Percentiles rank a stretch among this genome's conserved stretches.
These are phyloP conservation scores for Platorchestia sp. DNA, from an alignment of 1,140 invertebrate genomes.

Conservation along the genomic window DNA sequence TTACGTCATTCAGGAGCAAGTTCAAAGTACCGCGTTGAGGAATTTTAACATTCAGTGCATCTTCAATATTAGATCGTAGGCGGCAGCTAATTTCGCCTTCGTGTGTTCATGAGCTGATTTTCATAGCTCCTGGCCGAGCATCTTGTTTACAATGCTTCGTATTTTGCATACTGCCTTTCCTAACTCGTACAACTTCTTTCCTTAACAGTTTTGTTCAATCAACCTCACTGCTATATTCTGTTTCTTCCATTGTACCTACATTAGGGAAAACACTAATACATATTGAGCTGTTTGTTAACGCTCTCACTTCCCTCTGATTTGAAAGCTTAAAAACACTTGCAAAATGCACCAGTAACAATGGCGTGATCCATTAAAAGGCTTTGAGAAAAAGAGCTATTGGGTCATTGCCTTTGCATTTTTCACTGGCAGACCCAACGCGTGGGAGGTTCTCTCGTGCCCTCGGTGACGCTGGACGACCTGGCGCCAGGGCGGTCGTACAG, in stretches of 20 bases:
- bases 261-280: no score
- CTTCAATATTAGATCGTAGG: no score
- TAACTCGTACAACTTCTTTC: not conserved
- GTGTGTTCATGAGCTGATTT: not conserved
- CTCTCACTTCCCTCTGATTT: no score
- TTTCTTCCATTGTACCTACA: not conserved
- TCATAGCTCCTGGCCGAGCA: not conserved
- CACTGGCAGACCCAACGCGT: constrained; percentile 7
- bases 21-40: no score
- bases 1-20: no score
- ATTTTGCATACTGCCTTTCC: not conserved
- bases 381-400: no score
- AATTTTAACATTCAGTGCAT: no score
- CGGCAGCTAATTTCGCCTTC: no score
- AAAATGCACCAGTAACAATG: no score
- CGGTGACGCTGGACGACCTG: constrained; percentile 3
- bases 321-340: no score
- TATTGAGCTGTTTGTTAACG: no score
- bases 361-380: no score
- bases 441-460: not conserved
- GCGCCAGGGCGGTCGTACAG: constrained; percentile 29
- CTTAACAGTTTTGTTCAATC: not conserved
- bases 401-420: not conserved
- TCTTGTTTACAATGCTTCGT: not conserved
- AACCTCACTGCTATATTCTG: not conserved